Percentiles rank a stretch among this genome's conserved stretches.
Conservation (phyloP, 2,797 vertebrate genomes). For the Amphiprion clarkii region DNA sequence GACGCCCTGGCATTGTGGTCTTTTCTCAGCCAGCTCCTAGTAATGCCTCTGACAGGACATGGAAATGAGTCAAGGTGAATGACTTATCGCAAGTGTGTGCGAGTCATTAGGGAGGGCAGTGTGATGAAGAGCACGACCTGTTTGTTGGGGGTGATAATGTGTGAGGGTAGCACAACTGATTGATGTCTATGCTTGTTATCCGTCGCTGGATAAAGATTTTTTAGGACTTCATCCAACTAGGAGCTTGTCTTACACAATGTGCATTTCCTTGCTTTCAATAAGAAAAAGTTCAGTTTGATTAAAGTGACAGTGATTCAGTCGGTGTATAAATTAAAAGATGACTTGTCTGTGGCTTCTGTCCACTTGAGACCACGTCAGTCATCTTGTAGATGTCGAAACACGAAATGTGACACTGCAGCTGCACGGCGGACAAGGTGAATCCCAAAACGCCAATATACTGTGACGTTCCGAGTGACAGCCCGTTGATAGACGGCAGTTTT, state of each 20-base stretch:
- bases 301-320: background rate
- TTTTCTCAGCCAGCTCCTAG: conserved; percentile 49
- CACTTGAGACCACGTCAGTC: conserved; percentile 49
- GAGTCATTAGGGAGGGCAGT: conserved; percentile 50
- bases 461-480: conserved; percentile 56
- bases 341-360: conserved; percentile 12
- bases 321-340: background rate
- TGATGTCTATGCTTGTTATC: conserved; percentile 58
- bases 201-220: conserved; percentile 34
- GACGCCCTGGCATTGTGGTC: conserved; percentile 67
- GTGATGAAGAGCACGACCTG: conserved; percentile 47
- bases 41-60: conserved; percentile 63
- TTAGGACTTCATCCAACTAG: conserved; percentile 18
- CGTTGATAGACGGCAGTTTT: conserved; percentile 71
- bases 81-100: conserved; percentile 55
- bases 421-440: conserved; percentile 53
- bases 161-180: conserved; percentile 60
- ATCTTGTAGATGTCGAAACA: conserved; percentile 50
- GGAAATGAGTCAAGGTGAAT: conserved; percentile 73
- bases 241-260: background rate
- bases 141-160: conserved; percentile 74
- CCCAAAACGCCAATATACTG: conserved; percentile 54
- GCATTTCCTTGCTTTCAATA: conserved; percentile 8
- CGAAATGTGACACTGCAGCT: conserved; percentile 64
- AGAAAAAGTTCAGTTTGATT: background rate